phyloP scores from a whole-genome alignment of 2,888 invertebrate genomes.

The Toxonevra muliebris region DNA sequence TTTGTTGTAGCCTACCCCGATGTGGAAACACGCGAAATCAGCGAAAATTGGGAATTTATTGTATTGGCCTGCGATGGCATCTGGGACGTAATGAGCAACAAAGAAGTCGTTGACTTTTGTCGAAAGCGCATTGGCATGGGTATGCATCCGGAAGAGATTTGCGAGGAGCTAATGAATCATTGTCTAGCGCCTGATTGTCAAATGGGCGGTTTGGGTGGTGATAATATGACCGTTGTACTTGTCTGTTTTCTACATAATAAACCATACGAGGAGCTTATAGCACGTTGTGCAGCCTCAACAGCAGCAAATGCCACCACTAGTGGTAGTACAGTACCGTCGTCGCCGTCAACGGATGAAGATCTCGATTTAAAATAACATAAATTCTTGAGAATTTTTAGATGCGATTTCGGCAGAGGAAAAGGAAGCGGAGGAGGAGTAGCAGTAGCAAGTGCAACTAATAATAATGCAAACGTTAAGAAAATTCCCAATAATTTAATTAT shows the following conservation, averaged over 20 bases:
- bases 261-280: slow-evolving; percentile 60
- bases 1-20: slow-evolving; percentile 85
- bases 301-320: slow-evolving; percentile 31
- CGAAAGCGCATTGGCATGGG: slow-evolving; percentile 81
- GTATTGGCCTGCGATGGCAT: slow-evolving; percentile 98
- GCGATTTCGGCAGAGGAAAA: slow-evolving; percentile 18
- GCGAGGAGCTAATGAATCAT: slow-evolving; percentile 93
- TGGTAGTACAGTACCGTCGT: slow-evolving; percentile 28
- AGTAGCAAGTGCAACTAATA: slow-evolving; percentile 30
- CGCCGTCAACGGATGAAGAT: slow-evolving; percentile 34
- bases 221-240: slow-evolving; percentile 98
- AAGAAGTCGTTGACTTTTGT: slow-evolving; percentile 93
- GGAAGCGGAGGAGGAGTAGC: neutral
- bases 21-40: slow-evolving; percentile 81
- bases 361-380: slow-evolving; percentile 42
- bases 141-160: slow-evolving; percentile 92
- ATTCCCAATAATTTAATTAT: slow-evolving; percentile 43
- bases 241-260: slow-evolving; percentile 74
- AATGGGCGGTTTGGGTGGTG: slow-evolving; percentile 96
- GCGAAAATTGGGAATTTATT: slow-evolving; percentile 94
- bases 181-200: slow-evolving; percentile 97
- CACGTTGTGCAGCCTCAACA: slow-evolving; percentile 51
- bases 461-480: slow-evolving; percentile 34
- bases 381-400: slow-evolving; percentile 19
- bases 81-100: slow-evolving; percentile 97